Percentiles rank a stretch among this genome's conserved stretches.
These are phyloP conservation scores for Neotoma lepida DNA, from an alignment of 2,113 vertebrate species.

Conservation along the genomic window DNA sequence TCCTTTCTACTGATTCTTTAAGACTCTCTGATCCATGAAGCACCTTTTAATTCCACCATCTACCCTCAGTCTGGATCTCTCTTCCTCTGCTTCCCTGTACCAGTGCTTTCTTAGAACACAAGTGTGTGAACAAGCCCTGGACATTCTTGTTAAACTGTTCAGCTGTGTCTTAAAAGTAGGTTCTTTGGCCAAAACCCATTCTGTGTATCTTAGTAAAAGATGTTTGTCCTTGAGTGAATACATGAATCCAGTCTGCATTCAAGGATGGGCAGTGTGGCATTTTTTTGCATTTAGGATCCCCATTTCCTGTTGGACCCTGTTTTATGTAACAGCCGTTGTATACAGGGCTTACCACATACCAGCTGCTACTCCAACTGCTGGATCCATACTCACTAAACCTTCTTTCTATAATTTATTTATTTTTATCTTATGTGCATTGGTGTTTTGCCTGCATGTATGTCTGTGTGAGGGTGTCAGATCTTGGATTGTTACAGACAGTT, in stretches of 20 bases:
- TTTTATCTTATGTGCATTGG: neutral
- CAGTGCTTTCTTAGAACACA: neutral
- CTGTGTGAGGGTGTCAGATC: neutral
- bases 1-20: neutral
- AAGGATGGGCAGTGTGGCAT: neutral
- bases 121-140: neutral
- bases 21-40: neutral
- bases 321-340: neutral
- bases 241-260: neutral
- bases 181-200: neutral
- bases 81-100: neutral
- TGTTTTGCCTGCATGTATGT: neutral
- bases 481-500: neutral
- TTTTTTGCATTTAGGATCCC: neutral
- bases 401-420: neutral
- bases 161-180: rapidly evolving
- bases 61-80: neutral
- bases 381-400: neutral
- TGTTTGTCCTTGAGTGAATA: neutral
- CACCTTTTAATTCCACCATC: neutral
- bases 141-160: neutral
- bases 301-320: neutral
- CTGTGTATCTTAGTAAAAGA: neutral
- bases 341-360: rapidly evolving
- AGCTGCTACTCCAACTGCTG: neutral